A percentile compares a stretch with the other conserved stretches of the same genome.
These are phyloP conservation scores for Spinibarbus caldwelli DNA, from an alignment of 2,797 vertebrate genomes.

Conservation along the genomic window DNA sequence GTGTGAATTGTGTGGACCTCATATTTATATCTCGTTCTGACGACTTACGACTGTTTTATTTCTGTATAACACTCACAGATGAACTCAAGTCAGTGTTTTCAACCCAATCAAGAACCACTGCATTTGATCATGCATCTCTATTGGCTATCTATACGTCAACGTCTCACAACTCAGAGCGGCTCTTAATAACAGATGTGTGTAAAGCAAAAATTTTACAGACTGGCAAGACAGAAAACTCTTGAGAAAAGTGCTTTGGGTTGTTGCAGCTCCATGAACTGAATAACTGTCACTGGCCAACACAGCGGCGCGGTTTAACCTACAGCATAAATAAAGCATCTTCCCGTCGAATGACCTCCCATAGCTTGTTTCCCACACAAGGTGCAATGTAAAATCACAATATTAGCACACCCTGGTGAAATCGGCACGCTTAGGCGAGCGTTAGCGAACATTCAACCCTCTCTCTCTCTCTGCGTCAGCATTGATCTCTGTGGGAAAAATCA, in stretches of 20 bases:
- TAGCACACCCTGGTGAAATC: neutral
- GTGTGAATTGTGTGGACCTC: neutral
- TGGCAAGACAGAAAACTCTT: neutral
- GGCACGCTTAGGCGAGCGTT: conserved; percentile 25
- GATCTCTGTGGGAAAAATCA: conserved; percentile 42
- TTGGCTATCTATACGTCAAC: neutral
- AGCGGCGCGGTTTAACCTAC: conserved; percentile 27
- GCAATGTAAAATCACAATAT: neutral
- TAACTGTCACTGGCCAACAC: conserved; percentile 24
- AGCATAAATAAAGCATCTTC: conserved; percentile 46
- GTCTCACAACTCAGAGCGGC: neutral
- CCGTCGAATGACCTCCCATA: conserved; percentile 8
- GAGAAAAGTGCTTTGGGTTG: neutral
- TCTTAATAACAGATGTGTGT: conserved; percentile 3
- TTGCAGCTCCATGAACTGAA: conserved; percentile 24
- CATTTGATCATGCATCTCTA: neutral
- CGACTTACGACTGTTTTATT: neutral
- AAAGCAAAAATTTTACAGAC: neutral
- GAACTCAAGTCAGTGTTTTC: neutral
- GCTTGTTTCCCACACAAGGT: conserved; percentile 3
- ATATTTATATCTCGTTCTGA: too few species aligned
- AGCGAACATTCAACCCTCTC: conserved; percentile 8
- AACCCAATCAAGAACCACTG: neutral
- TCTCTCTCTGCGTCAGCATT: conserved; percentile 17
- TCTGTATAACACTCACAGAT: neutral